phyloP scores from a whole-genome alignment of 2,888 invertebrate genomes.

The Philopedon plagiatum region DNA sequence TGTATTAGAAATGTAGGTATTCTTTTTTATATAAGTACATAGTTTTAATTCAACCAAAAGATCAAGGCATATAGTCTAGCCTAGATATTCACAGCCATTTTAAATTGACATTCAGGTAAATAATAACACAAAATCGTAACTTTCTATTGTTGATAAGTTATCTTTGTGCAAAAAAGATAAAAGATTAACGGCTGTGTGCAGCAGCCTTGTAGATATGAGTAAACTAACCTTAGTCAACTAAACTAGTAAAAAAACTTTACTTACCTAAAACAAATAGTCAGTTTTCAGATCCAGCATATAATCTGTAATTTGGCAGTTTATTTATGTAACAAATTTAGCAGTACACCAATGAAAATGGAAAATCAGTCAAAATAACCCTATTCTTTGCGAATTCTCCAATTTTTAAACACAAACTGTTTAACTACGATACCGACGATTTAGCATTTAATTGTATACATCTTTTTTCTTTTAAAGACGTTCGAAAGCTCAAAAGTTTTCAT shows the following conservation, averaged over 20 bases:
- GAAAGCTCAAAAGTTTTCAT: background rate
- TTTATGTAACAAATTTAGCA: constrained; percentile 20
- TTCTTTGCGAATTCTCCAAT: background rate
- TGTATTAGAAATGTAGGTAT: too few species aligned
- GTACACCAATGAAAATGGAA: background rate
- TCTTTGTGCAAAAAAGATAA: too few species aligned
- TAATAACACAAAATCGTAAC: too few species aligned
- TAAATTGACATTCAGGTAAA: too few species aligned
- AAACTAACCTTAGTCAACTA: background rate
- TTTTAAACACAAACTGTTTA: constrained; percentile 3
- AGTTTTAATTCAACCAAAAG: too few species aligned
- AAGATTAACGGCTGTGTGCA: too few species aligned
- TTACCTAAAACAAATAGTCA: constrained; percentile 13
- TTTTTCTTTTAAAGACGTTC: background rate
- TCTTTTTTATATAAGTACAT: too few species aligned
- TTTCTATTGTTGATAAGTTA: too few species aligned
- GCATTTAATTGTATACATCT: background rate
- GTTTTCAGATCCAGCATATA: constrained; percentile 15
- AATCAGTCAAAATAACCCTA: constrained; percentile 16
- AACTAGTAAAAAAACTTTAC: background rate
- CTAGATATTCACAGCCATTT: too few species aligned
- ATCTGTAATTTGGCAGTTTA: constrained; percentile 12
- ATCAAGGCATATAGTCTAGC: too few species aligned
- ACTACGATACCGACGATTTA: background rate
- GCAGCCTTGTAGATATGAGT: too few species aligned